phyloP scores from a whole-genome alignment of 2,888 invertebrate genomes.

The Glyphotaelius pellucidus region DNA sequence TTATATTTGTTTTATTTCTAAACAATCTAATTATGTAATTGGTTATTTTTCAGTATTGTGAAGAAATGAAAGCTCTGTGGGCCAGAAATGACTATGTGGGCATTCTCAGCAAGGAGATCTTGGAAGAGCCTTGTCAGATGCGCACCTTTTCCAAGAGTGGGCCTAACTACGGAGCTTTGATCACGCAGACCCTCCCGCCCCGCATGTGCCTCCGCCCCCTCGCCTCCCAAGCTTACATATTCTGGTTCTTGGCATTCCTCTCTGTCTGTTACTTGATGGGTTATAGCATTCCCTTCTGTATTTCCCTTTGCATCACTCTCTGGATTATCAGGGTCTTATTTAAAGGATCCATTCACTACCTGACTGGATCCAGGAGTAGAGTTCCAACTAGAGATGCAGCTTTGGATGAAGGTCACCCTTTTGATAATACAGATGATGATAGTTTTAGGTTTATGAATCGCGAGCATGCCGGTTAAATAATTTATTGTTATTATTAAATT shows the following conservation, averaged over 20 bases:
- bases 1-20: background rate
- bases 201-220: slow-evolving; percentile 82
- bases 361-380: slow-evolving; percentile 35
- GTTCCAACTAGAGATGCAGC: slow-evolving; percentile 20
- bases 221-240: slow-evolving; percentile 80
- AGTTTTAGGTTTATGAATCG: slow-evolving; percentile 44
- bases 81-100: slow-evolving; percentile 81
- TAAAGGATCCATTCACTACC: slow-evolving; percentile 54
- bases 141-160: slow-evolving; percentile 80
- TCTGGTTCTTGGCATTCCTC: slow-evolving; percentile 77
- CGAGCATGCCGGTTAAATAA: slow-evolving; percentile 26
- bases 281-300: slow-evolving; percentile 70
- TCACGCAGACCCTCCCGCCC: slow-evolving; percentile 80
- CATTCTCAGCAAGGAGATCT: slow-evolving; percentile 79
- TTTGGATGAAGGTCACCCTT: slow-evolving; percentile 33
- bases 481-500: background rate
- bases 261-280: slow-evolving; percentile 77
- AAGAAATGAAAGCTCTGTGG: slow-evolving; percentile 82
- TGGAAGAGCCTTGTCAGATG: slow-evolving; percentile 80
- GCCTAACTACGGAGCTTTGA: slow-evolving; percentile 77
- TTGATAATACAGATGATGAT: slow-evolving; percentile 55
- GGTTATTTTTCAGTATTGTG: slow-evolving; percentile 80
- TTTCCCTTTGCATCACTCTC: slow-evolving; percentile 45
- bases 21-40: background rate
- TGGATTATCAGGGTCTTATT: slow-evolving; percentile 53